These are phyloP conservation scores for Psittacus erithacus DNA, from an alignment of 2,113 vertebrate genomes.

Conservation along the genomic window DNA sequence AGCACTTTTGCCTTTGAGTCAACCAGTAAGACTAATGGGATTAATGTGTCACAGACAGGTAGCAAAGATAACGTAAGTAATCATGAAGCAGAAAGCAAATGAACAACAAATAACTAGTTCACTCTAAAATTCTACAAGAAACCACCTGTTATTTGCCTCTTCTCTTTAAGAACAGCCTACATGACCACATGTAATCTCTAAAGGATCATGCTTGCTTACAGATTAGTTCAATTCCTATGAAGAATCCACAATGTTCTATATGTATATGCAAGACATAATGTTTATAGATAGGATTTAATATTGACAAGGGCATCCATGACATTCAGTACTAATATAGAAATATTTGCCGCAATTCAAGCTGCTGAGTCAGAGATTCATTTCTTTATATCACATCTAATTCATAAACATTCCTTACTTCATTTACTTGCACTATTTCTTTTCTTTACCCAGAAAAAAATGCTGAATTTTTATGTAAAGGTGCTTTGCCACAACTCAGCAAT, in stretches of 20 bases:
- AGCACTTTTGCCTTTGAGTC: not conserved
- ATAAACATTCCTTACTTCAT: conserved; percentile 45
- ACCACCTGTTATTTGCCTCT: not conserved
- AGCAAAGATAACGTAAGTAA: not conserved
- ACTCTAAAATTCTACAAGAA: not conserved
- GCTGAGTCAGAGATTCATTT: conserved; percentile 41
- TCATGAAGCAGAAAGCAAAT: not conserved
- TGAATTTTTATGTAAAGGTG: conserved; percentile 22
- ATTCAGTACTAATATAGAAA: not conserved
- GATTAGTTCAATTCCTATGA: not conserved
- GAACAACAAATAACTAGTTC: not conserved
- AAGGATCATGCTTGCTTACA: not conserved
- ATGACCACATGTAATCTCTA: not conserved
- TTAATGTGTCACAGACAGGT: not conserved
- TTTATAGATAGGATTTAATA: not conserved
- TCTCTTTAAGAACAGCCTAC: not conserved
- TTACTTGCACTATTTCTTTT: conserved; percentile 35
- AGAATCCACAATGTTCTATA: not conserved
- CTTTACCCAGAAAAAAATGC: conserved; percentile 16
- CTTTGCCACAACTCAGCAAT: conserved; percentile 21
- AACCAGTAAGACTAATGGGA: not conserved
- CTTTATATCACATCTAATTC: conserved; percentile 31
- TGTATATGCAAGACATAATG: not conserved
- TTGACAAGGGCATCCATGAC: not conserved
- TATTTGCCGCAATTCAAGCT: not conserved